These are phyloP conservation scores for Zaprionus camerounensis DNA, from an alignment of 1,140 invertebrate species.

Conservation along the genomic window DNA sequence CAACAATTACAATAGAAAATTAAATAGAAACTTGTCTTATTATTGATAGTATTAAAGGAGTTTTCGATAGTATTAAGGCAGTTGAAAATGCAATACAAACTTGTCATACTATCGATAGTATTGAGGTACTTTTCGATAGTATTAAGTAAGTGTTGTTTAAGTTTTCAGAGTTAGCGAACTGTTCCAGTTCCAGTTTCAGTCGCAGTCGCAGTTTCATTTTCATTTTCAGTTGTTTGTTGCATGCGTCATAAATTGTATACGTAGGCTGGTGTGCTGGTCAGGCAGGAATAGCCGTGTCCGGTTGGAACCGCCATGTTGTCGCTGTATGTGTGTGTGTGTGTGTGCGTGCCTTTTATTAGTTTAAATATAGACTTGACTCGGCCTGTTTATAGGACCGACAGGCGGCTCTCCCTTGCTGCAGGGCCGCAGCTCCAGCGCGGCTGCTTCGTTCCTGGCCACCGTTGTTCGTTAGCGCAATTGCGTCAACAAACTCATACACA, in stretches of 20 bases:
- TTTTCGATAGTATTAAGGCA: background rate
- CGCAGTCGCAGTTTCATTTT: background rate
- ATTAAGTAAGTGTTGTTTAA: background rate
- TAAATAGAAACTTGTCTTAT: too few relatives aligned
- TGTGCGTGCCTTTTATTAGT: conserved; percentile 70
- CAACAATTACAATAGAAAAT: too few relatives aligned
- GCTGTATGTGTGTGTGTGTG: conserved; percentile 24
- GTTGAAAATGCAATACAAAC: too few relatives aligned
- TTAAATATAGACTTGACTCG: conserved; percentile 77
- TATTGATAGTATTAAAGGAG: background rate
- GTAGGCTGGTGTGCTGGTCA: conserved; percentile 15
- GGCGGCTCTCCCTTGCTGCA: background rate
- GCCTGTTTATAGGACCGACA: conserved; percentile 51
- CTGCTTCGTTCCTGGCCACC: conserved; percentile 25
- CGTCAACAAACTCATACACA: conserved; percentile 60
- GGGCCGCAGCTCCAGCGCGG: conserved; percentile 28
- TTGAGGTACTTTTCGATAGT: background rate
- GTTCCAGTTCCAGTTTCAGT: background rate
- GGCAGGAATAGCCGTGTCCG: conserved; percentile 29
- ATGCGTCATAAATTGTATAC: conserved; percentile 47
- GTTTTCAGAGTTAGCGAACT: background rate
- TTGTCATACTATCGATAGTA: too few relatives aligned
- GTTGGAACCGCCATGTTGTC: conserved; percentile 26
- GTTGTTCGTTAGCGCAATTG: conserved; percentile 67
- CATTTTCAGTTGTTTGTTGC: conserved; percentile 14